These are phyloP conservation scores for Drosophila niveifrons DNA, from an alignment of 2,888 invertebrate genomes.

Conservation along the genomic window DNA sequence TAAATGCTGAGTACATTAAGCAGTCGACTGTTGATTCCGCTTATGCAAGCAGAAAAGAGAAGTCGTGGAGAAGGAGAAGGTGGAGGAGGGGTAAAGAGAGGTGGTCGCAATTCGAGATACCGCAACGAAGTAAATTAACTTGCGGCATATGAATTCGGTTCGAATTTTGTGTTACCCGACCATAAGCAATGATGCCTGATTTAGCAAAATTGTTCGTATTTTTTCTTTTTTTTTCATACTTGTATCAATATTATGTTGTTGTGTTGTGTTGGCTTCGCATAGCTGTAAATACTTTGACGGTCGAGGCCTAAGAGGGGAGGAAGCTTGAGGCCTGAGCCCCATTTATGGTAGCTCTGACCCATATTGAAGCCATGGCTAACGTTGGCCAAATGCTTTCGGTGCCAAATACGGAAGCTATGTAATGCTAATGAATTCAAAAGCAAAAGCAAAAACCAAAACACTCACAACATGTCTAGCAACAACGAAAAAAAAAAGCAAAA, in stretches of 20 bases:
- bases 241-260: neutral
- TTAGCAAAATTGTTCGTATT: conserved; percentile 30
- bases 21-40: conserved; percentile 15
- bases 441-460: conserved; percentile 37
- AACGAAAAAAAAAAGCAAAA: neutral
- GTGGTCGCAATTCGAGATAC: conserved; percentile 21
- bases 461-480: conserved; percentile 54
- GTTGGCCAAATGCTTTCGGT: conserved; percentile 45
- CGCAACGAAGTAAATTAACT: conserved; percentile 37
- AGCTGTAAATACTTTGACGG: conserved; percentile 48
- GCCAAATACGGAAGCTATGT: conserved; percentile 79
- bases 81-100: no score
- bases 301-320: neutral
- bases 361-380: conserved; percentile 39
- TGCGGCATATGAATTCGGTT: conserved; percentile 31
- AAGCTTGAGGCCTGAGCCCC: conserved; percentile 23
- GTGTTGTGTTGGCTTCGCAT: conserved; percentile 15
- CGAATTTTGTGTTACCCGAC: conserved; percentile 45
- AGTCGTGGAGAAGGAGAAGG: neutral
- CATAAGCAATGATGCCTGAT: conserved; percentile 27
- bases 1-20: neutral
- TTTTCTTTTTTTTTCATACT: neutral
- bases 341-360: conserved; percentile 58
- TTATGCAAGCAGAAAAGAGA: conserved; percentile 23
- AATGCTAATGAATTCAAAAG: conserved; percentile 79